Evolutionary conservation across 1,140 invertebrate species (phyloP).

Genomic region (Conopomorpha cramerella): DNA sequence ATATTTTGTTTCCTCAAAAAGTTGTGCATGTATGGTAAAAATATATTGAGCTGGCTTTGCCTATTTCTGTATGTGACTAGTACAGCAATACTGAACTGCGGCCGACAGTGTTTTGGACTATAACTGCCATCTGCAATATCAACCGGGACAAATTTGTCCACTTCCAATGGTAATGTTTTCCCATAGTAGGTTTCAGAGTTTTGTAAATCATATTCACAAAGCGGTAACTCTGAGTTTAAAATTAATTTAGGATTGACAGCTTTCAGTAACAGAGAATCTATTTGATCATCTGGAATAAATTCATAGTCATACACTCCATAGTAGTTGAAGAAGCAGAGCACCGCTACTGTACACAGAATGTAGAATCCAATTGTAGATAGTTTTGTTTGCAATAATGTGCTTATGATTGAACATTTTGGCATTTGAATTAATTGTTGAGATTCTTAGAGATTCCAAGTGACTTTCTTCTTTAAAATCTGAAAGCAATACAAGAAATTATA

Average conservation of each 20-base stretch:
- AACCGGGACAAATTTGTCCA: constrained; percentile 18
- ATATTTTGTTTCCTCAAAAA: constrained; percentile 87
- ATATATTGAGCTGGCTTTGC: constrained; percentile 75
- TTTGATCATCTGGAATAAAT: constrained; percentile 16
- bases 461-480: too few relatives aligned
- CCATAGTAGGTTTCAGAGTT: too few relatives aligned
- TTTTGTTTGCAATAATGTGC: constrained; percentile 15
- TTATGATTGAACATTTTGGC: constrained; percentile 24
- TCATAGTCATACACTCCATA: constrained; percentile 27
- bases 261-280: constrained; percentile 20
- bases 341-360: constrained; percentile 16
- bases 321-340: constrained; percentile 20
- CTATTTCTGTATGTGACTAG: constrained; percentile 90
- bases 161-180: too few relatives aligned
- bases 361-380: constrained; percentile 11
- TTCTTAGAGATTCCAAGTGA: too few relatives aligned
- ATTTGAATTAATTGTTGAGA: constrained; percentile 17
- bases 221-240: constrained; percentile 16
- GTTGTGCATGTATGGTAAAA: constrained; percentile 88
- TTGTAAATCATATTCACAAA: constrained; percentile 31
- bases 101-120: constrained; percentile 72
- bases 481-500: too few relatives aligned
- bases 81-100: constrained; percentile 80
- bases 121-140: constrained; percentile 64
- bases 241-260: constrained; percentile 20